Conservation (phyloP, 2,113 vertebrate genomes). For the Pseudopipra pipra region DNA sequence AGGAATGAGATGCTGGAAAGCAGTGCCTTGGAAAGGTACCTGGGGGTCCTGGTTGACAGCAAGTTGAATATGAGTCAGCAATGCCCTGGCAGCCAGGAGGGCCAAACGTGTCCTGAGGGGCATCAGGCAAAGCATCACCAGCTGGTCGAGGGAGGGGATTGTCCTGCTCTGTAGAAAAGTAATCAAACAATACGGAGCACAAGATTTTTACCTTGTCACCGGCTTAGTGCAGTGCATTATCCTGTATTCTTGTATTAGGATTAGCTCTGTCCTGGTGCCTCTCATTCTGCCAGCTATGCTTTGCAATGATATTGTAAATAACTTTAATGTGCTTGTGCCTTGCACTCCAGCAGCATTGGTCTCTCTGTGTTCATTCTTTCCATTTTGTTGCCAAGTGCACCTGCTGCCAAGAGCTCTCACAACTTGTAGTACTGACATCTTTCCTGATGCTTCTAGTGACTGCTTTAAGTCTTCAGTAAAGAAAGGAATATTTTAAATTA, state of each 20-base stretch:
- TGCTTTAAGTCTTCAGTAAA: neutral
- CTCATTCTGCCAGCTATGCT: neutral
- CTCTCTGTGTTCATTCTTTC: neutral
- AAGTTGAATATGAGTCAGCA: neutral
- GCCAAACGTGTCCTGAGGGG: rapidly evolving
- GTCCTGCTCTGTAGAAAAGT: neutral
- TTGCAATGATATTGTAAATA: neutral
- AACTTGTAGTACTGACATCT: neutral
- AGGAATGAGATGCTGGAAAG: neutral
- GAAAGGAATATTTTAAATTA: neutral
- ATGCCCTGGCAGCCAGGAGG: neutral
- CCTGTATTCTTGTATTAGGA: neutral
- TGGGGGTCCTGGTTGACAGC: neutral
- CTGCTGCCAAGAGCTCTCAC: neutral
- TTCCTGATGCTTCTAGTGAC: neutral
- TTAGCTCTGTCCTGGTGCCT: neutral
- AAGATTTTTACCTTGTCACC: neutral
- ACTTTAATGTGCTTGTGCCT: neutral
- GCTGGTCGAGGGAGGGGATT: neutral
- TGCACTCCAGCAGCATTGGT: neutral
- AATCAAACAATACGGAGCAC: neutral
- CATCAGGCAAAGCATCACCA: neutral
- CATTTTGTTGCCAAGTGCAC: neutral
- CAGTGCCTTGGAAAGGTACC: neutral
- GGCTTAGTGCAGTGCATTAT: neutral